Percentiles rank a stretch among this genome's conserved stretches.
phyloP scores from a whole-genome alignment of 2,797 vertebrate species.

The Vespertilio murinus region DNA sequence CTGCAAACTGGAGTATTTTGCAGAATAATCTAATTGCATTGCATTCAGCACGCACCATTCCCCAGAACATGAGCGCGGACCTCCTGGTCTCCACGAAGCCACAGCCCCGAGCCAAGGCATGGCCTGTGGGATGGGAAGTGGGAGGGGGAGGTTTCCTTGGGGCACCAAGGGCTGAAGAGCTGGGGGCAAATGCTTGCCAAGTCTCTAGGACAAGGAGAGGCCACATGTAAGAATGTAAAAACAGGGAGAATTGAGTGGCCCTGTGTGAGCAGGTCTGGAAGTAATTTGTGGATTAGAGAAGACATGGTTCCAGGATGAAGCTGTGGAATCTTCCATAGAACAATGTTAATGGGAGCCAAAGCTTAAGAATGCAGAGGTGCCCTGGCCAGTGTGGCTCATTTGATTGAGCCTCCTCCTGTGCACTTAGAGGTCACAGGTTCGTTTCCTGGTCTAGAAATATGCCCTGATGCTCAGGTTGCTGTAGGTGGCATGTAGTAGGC shows the following conservation, averaged over 20 bases:
- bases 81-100: background rate
- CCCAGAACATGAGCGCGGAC: background rate
- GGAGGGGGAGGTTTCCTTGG: accelerated
- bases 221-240: background rate
- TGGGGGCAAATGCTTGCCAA: accelerated
- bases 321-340: background rate
- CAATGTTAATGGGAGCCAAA: accelerated
- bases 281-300: background rate
- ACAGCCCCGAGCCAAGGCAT: accelerated
- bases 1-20: background rate
- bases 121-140: background rate
- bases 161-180: background rate
- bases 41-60: background rate
- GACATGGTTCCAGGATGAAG: background rate
- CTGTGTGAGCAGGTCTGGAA: background rate
- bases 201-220: accelerated
- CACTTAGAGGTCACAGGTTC: background rate
- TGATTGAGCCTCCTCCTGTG: background rate
- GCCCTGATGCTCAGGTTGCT: background rate
- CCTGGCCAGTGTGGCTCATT: background rate
- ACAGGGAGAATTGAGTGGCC: accelerated
- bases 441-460: background rate
- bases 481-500: background rate
- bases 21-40: background rate
- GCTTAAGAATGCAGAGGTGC: background rate